Evolutionary conservation across 1,140 invertebrate genomes (phyloP).

Genomic region (Sitodiplosis mosellana): DNA sequence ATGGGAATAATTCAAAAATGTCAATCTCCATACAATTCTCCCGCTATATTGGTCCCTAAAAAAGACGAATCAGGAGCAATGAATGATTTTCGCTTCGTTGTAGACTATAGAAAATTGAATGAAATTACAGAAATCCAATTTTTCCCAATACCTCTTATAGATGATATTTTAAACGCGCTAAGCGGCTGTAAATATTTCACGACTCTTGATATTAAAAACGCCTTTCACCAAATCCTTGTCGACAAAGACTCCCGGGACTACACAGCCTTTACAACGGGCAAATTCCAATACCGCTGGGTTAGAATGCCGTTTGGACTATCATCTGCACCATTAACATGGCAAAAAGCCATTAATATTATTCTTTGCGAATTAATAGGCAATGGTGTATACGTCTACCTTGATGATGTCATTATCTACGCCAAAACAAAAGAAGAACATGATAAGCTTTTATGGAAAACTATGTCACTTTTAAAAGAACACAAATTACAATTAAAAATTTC

Average conservation of each 20-base stretch:
- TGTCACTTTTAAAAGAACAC: slow-evolving; percentile 13
- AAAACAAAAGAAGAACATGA: slow-evolving; percentile 15
- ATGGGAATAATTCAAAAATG: no score
- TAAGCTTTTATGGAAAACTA: slow-evolving; percentile 15
- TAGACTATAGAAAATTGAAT: no score
- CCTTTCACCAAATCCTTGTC: slow-evolving; percentile 6
- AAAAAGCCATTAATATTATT: slow-evolving; percentile 24
- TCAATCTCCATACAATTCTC: no score
- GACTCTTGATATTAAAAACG: slow-evolving; percentile 5
- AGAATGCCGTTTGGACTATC: slow-evolving; percentile 24
- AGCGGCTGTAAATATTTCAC: slow-evolving; percentile 5
- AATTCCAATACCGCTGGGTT: no score
- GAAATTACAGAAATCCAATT: slow-evolving; percentile 8
- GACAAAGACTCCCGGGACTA: slow-evolving; percentile 4
- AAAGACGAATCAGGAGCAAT: no score
- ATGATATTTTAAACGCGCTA: slow-evolving; percentile 8
- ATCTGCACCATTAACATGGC: slow-evolving; percentile 24
- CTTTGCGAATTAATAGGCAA: slow-evolving; percentile 13
- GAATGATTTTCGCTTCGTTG: slow-evolving; percentile 12
- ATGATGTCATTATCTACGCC: slow-evolving; percentile 19
- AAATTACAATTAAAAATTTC: slow-evolving; percentile 11
- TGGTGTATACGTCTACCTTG: slow-evolving; percentile 17
- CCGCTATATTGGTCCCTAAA: no score
- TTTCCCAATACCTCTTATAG: slow-evolving; percentile 10
- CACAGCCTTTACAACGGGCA: slow-evolving; percentile 4